Evolutionary conservation across 2,888 invertebrate species (phyloP), one percentile per base, ranked within the genome.

Genomic region (Agonopterix heracliana): DNA sequence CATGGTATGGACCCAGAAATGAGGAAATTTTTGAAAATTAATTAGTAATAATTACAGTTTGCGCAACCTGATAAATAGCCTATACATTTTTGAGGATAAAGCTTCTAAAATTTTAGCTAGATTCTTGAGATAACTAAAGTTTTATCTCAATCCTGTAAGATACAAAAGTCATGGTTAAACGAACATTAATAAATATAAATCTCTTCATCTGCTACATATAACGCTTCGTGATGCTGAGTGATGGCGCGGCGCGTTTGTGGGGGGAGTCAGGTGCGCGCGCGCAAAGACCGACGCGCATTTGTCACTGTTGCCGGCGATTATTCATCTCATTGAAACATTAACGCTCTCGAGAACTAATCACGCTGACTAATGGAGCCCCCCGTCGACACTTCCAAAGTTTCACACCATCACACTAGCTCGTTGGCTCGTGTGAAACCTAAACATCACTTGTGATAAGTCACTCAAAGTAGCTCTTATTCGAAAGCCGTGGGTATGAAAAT

Each of bases 301-400:
- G 88, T 88, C 88, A 87, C 84, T 88, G 88, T 87, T 72, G 67
- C 75, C 74, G 71, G 79, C 75, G 79, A 87, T 87, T 86, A 86
- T 85, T 88, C 86, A 88, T 88, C 82, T 82, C 85, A 86, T 86
- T 86, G 87, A 84, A 84, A 85, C 86, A 86, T 88, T 87, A 86
- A 82, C 78, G 78, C 75, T 74, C 70, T 71, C 66, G 77, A 77
- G 80, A 87, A 83, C 85, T 87, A 87, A 88, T 88, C 87, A 87
- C 76, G 72, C 75, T 84, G 81, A 87, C 88, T 87, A 87, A 88
- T 87, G 87, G 83, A 81, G 71, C 84, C 87, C 86, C 86, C 87
- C 86, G 86, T 86, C 86, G 87, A 71, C 85, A 85, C 82, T 74
- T 78, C 82, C 79, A 78, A 78, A 84, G 84, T 82, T 83, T 84